A percentile compares a stretch with the other conserved stretches of the same genome.
Conservation (phyloP, 2,888 invertebrate genomes). For the Calameuta filiformis region DNA sequence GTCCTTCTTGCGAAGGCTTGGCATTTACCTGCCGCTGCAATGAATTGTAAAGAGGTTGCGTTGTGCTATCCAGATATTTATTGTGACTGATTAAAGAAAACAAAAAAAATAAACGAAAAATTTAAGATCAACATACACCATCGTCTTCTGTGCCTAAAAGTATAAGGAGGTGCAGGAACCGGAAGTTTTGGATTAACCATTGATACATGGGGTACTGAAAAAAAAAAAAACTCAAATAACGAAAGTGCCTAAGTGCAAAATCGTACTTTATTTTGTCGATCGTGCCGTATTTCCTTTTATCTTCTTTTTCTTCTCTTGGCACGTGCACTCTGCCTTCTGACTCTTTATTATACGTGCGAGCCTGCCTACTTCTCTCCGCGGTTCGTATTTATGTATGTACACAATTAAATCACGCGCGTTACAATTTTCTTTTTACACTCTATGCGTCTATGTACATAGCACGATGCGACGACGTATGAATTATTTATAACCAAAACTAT, state of each 20-base stretch:
- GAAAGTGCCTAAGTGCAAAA: not conserved
- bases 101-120: not conserved
- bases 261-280: not conserved
- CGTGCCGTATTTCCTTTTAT: not conserved
- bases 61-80: constrained; percentile 19
- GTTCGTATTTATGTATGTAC: constrained; percentile 16
- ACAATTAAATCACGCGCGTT: constrained; percentile 18
- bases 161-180: not conserved
- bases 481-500: constrained; percentile 20
- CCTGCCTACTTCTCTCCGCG: not conserved
- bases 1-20: not conserved
- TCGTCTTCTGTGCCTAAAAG: not conserved
- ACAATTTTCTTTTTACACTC: constrained; percentile 7
- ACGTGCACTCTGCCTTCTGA: not conserved
- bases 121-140: not conserved
- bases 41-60: constrained; percentile 18
- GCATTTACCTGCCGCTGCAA: constrained; percentile 9
- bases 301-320: not conserved
- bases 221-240: not conserved
- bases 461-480: constrained; percentile 15
- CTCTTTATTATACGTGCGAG: constrained; percentile 1
- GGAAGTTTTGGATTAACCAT: not conserved
- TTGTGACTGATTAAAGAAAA: constrained; percentile 21
- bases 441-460: constrained; percentile 11
- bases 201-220: not conserved